Conservation (phyloP, 2,888 invertebrate genomes). For the Cybosia mesomella region DNA sequence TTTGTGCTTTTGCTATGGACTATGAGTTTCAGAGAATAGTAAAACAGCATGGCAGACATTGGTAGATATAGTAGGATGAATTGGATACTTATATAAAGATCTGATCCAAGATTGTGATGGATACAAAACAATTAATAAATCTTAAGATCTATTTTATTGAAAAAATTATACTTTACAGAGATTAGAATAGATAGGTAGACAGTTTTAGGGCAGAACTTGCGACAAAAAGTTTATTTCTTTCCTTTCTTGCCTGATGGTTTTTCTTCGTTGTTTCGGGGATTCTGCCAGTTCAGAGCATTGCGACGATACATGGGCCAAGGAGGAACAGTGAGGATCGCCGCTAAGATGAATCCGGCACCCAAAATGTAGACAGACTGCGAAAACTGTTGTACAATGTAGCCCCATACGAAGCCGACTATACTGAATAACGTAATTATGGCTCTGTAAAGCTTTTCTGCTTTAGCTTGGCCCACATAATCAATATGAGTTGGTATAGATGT, state of each 20-base stretch:
- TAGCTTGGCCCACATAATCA: conserved; percentile 96
- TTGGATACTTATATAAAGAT: not conserved
- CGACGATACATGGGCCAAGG: conserved; percentile 98
- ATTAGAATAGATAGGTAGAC: conserved; percentile 25
- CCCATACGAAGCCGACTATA: conserved; percentile 96
- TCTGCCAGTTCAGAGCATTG: conserved; percentile 96
- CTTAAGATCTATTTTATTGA: conserved; percentile 61
- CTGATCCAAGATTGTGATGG: not conserved
- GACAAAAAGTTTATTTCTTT: conserved; percentile 67
- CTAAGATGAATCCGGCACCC: conserved; percentile 95
- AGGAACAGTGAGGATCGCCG: conserved; percentile 95
- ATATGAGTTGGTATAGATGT: conserved; percentile 83
- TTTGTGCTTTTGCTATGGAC: too few species aligned
- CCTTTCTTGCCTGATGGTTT: conserved; percentile 84
- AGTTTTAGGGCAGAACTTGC: conserved; percentile 23
- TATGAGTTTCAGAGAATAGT: too few species aligned
- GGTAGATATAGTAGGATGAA: not conserved
- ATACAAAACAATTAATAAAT: conserved; percentile 12
- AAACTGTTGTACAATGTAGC: conserved; percentile 97
- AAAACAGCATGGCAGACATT: not conserved
- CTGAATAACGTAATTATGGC: conserved; percentile 96
- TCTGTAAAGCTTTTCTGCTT: conserved; percentile 95
- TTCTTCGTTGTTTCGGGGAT: conserved; percentile 85
- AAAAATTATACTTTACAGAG: conserved; percentile 36
- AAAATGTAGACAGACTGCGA: conserved; percentile 98